Conservation (phyloP, 1,140 invertebrate species). For the Ectropis grisescens region DNA sequence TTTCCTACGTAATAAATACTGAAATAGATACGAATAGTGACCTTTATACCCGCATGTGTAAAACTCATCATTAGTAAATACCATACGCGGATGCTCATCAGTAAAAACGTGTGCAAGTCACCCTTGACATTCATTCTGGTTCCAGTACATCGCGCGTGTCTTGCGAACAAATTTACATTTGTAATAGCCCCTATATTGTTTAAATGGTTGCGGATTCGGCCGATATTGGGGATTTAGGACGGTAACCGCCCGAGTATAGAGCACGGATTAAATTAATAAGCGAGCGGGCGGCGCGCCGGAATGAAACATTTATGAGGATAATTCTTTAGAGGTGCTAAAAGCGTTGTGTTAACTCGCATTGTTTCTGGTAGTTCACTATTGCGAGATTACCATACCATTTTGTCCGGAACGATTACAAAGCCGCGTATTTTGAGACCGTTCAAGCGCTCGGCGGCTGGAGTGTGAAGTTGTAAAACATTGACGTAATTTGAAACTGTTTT, state of each 20-base stretch:
- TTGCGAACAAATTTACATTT: constrained; percentile 12
- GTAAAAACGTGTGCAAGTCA: constrained; percentile 6
- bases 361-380: constrained; percentile 7
- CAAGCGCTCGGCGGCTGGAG: too few species aligned
- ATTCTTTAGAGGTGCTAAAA: constrained; percentile 9
- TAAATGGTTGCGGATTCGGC: constrained; percentile 5
- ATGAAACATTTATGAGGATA: constrained; percentile 23
- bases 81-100: constrained; percentile 1
- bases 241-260: constrained; percentile 7
- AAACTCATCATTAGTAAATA: constrained; percentile 2
- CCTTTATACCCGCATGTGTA: constrained; percentile 5
- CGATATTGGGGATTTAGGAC: constrained; percentile 7
- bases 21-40: not conserved
- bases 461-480: too few species aligned
- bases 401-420: too few species aligned
- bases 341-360: constrained; percentile 6
- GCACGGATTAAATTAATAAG: constrained; percentile 7
- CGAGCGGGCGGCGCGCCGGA: constrained; percentile 5
- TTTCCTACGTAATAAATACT: too few species aligned
- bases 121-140: constrained; percentile 16
- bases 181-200: constrained; percentile 9
- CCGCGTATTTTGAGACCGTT: too few species aligned
- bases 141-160: constrained; percentile 3
- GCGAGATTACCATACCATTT: too few species aligned
- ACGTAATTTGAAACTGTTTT: too few species aligned